Percentiles rank a stretch among this genome's conserved stretches.
phyloP scores from a whole-genome alignment of 35 echinoderm and acorn worm species.

The Eucidaris tribuloides region DNA sequence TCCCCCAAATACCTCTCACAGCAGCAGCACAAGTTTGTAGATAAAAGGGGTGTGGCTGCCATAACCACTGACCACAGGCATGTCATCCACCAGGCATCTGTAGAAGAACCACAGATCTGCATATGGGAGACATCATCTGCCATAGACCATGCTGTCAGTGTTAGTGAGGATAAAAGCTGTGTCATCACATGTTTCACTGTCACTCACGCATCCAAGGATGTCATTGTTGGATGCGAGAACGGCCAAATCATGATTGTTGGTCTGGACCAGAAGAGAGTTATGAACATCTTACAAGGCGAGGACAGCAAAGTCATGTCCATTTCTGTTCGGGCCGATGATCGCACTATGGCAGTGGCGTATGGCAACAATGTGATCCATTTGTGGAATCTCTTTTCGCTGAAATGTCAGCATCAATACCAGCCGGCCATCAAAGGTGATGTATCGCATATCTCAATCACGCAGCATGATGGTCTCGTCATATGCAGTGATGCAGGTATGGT shows the following conservation, averaged over 20 bases:
- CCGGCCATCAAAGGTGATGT: conserved; percentile 8
- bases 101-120: not conserved
- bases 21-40: conserved; percentile 36
- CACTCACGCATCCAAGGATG: not conserved
- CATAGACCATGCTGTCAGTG: not conserved
- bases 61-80: conserved; percentile 37
- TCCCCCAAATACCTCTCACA: conserved; percentile 33
- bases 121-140: not conserved
- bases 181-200: not conserved
- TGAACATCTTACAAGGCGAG: conserved; percentile 3
- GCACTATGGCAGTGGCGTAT: conserved; percentile 17
- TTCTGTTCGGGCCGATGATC: conserved; percentile 11
- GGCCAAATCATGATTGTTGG: not conserved
- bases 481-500: conserved; percentile 22
- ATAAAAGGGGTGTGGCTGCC: conserved; percentile 39
- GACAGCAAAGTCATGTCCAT: not conserved
- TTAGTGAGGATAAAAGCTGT: not conserved
- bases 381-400: conserved; percentile 2
- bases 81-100: conserved; percentile 5
- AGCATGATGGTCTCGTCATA: not conserved
- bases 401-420: not conserved
- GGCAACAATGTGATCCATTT: not conserved
- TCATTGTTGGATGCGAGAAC: conserved; percentile 29
- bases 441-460: conserved; percentile 5
- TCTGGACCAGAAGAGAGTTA: not conserved